phyloP scores from a whole-genome alignment of 1,140 invertebrate species.

The Spodoptera litura region DNA sequence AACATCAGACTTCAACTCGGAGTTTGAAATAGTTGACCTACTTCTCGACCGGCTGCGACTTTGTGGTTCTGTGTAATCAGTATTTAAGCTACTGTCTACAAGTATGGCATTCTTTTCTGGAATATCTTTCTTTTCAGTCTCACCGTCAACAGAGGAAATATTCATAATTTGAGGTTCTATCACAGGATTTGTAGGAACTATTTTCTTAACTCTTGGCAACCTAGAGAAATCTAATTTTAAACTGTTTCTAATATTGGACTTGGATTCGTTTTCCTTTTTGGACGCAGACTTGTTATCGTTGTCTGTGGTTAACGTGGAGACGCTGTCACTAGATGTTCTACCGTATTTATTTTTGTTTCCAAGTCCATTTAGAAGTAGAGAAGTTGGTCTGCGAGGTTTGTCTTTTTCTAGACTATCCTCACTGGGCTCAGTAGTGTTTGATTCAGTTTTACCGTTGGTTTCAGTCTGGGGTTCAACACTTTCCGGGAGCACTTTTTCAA shows the following conservation, averaged over 20 bases:
- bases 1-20: conserved; percentile 75
- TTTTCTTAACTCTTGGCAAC: conserved; percentile 86
- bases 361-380: conserved; percentile 82
- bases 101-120: conserved; percentile 80
- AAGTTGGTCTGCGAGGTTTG: conserved; percentile 82
- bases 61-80: conserved; percentile 71
- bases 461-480: conserved; percentile 52
- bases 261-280: conserved; percentile 74
- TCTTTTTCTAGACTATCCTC: conserved; percentile 64
- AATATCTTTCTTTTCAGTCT: conserved; percentile 72
- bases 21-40: conserved; percentile 77
- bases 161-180: conserved; percentile 82
- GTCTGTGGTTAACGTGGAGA: conserved; percentile 61
- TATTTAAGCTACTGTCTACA: conserved; percentile 64
- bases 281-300: conserved; percentile 62
- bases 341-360: conserved; percentile 77
- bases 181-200: conserved; percentile 84
- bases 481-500: conserved; percentile 64
- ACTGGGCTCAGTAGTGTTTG: conserved; percentile 44
- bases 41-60: conserved; percentile 78
- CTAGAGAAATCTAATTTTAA: conserved; percentile 90
- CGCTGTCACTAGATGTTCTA: conserved; percentile 73
- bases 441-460: conserved; percentile 66
- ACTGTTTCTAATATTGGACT: conserved; percentile 81
- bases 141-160: conserved; percentile 69